phyloP scores from a whole-genome alignment of 1,140 invertebrate genomes.

The Popillia japonica region DNA sequence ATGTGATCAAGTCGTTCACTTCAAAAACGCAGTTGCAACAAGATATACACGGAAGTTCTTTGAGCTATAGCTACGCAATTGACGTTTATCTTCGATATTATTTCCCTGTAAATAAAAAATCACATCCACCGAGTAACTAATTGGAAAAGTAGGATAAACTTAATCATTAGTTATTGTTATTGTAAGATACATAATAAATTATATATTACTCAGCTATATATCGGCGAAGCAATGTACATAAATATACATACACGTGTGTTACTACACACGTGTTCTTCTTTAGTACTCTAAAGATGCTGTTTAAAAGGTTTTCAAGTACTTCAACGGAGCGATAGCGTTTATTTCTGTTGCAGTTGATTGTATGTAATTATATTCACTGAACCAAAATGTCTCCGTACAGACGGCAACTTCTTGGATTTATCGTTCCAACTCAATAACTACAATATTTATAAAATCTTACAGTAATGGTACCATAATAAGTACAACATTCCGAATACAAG shows the following conservation, averaged over 20 bases:
- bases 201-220: background rate
- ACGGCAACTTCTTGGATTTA: too few species aligned
- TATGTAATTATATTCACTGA: too few species aligned
- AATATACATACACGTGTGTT: background rate
- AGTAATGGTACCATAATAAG: too few species aligned
- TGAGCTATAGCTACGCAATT: constrained; percentile 1
- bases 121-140: background rate
- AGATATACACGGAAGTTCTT: background rate
- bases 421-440: too few species aligned
- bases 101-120: background rate
- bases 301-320: too few species aligned
- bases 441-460: too few species aligned
- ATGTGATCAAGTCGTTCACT: constrained; percentile 16
- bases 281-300: too few species aligned
- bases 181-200: background rate
- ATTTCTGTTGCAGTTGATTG: too few species aligned
- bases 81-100: background rate
- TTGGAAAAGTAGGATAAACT: background rate
- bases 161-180: background rate
- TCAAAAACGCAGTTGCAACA: background rate
- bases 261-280: too few species aligned
- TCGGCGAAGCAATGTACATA: background rate
- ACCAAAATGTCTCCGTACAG: too few species aligned
- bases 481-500: too few species aligned
- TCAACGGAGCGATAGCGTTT: too few species aligned